phyloP scores from a whole-genome alignment of 2,113 vertebrate species.

The Larimichthys polyactis region DNA sequence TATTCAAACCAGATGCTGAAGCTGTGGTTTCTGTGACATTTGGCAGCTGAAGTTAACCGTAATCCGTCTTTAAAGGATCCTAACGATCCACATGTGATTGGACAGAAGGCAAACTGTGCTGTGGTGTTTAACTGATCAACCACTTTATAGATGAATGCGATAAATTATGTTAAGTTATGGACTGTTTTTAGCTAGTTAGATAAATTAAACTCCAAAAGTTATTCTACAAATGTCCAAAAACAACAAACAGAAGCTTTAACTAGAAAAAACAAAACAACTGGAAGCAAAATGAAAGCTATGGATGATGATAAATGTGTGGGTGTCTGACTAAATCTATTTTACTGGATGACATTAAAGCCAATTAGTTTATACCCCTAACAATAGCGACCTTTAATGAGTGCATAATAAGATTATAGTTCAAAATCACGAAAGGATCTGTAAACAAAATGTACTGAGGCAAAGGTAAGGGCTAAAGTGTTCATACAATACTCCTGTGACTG shows the following conservation, averaged over 20 bases:
- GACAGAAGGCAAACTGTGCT: too few relatives aligned
- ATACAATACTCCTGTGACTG: neutral
- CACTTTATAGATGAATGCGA: too few relatives aligned
- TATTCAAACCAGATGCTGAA: too few relatives aligned
- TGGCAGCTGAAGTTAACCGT: too few relatives aligned
- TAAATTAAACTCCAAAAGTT: neutral
- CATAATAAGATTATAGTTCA: neutral
- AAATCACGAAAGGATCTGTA: neutral
- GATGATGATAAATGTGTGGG: neutral
- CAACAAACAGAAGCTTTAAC: neutral
- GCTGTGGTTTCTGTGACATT: too few relatives aligned
- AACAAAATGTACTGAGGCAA: neutral
- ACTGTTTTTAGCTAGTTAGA: neutral
- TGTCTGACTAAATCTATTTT: neutral
- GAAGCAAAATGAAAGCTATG: neutral
- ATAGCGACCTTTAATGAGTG: neutral
- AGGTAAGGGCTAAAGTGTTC: neutral
- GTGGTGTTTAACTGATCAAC: too few relatives aligned
- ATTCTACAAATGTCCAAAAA: neutral
- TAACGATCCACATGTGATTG: too few relatives aligned
- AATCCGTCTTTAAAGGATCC: too few relatives aligned
- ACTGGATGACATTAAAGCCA: constrained; percentile 3
- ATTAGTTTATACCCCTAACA: neutral
- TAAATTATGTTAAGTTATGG: neutral
- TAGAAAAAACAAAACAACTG: neutral